Base-by-base conservation (phyloP, 92 coral and sea anemone genomes). In the Epizoanthus rinbou region DNA sequence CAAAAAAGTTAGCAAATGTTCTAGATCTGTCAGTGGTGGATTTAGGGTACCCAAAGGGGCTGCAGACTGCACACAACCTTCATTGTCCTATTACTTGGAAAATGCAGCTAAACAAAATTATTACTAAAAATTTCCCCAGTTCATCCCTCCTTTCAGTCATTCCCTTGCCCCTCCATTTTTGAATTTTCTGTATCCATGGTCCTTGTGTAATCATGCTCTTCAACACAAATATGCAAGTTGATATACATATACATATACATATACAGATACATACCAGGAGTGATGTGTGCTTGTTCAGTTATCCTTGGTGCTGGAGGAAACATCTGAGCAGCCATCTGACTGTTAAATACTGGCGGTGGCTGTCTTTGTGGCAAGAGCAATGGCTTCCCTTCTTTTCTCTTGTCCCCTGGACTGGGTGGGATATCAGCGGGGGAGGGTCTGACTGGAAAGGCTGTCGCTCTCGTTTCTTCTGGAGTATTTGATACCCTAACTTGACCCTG, bases 391-490 rank as follows among this genome's bases (percentile, higher is more conserved):
- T 21, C 24, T 22, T 50, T 57, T 68, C 41, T 56, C 13, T 52
- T 11, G n/a, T 35, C 33, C 15, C 52, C 69, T 57, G 79, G 8
- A 35, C 18, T 13, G 43, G 69, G 16, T 7, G 37, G 56, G 1
- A 37, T 24, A 35, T 63, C 68, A 13, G 39, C 28, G 4, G 82
- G 21, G 0, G 65, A 57, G 47, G 59, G 69, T 22, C 31, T 28
- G 17, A 53, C 5, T 11, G 73, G 9, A 19, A 24, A 63, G 54
- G 22, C 39, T 28, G 87, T 52, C 35, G 23, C 9, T 62, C 45
- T 84, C 11, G 14, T 53, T 59, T 75, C 72, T n/a, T 56, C 82
- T 24, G 73, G 71, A 39, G 57, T 63, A 43, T 22, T 53, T 19
- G 57, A 33, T 16, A 37, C 39, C 69, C 16, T 74, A 45, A 28